These are phyloP conservation scores for Patella ulyssiponensis DNA, from an alignment of 2,888 invertebrate species.

Conservation along the genomic window DNA sequence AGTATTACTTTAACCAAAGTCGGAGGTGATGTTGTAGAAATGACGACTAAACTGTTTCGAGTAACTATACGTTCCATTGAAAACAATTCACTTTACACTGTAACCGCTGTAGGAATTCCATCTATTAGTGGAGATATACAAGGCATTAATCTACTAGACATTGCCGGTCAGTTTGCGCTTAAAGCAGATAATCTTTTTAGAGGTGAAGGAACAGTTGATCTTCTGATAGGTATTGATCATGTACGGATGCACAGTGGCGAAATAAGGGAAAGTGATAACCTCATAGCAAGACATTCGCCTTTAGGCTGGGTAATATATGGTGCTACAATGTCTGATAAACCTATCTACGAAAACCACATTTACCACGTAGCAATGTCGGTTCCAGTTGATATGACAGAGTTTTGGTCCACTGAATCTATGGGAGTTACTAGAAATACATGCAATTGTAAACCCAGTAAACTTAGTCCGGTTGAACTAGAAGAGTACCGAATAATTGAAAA, in stretches of 20 bases:
- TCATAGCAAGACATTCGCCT: not conserved
- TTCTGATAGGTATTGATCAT: not conserved
- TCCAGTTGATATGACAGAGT: not conserved
- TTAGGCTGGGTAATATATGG: not conserved
- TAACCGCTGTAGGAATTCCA: not conserved
- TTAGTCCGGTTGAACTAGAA: not conserved
- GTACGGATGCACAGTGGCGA: not conserved
- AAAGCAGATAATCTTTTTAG: not conserved
- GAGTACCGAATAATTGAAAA: not conserved
- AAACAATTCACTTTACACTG: not conserved
- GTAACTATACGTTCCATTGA: not conserved
- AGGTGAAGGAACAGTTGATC: not conserved
- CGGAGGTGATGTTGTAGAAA: not conserved
- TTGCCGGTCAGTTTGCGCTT: not conserved
- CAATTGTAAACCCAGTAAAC: not conserved
- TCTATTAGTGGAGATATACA: conserved; percentile 2
- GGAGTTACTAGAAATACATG: not conserved
- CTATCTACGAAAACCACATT: not conserved
- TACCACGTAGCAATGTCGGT: not conserved
- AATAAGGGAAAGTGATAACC: not conserved
- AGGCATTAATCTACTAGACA: not conserved
- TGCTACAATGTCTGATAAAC: no score
- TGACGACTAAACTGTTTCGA: not conserved
- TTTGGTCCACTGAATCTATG: not conserved
- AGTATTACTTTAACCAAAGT: not conserved